Evolutionary conservation across 1,140 invertebrate genomes (phyloP).

Genomic region (Macrobrachium rosenbergii): DNA sequence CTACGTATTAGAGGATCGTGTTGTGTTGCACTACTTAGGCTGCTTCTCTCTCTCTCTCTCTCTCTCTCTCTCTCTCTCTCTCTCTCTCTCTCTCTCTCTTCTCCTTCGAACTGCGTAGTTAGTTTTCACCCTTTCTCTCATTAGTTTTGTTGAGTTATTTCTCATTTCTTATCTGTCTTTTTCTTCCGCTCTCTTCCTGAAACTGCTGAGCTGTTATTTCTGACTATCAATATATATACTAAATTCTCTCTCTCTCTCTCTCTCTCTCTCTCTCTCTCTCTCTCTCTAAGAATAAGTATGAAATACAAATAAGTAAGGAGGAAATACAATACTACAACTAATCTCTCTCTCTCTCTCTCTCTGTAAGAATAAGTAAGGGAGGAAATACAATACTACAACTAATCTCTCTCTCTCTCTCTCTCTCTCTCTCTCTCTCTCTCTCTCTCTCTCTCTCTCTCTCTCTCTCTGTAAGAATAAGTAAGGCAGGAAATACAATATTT

Average conservation of each 20-base stretch:
- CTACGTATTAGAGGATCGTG: no score
- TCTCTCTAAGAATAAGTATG: no score
- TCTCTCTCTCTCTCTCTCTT: background rate
- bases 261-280: background rate
- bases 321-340: no score
- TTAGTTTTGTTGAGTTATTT: background rate
- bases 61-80: background rate
- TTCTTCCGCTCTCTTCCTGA: background rate
- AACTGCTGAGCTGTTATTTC: background rate
- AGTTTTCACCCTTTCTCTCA: background rate
- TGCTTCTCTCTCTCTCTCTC: background rate
- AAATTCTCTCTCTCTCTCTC: background rate
- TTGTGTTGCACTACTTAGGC: no score
- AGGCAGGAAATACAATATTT: no score
- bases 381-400: no score
- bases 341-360: no score
- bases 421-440: background rate
- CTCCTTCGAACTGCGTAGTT: background rate
- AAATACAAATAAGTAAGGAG: no score
- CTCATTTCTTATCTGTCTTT: background rate
- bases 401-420: no score
- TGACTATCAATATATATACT: no score
- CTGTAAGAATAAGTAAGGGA: no score
- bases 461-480: no score
- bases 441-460: background rate